Base-by-base conservation (phyloP, 2,113 vertebrate genomes). In the Entomyzon cyanotis region DNA sequence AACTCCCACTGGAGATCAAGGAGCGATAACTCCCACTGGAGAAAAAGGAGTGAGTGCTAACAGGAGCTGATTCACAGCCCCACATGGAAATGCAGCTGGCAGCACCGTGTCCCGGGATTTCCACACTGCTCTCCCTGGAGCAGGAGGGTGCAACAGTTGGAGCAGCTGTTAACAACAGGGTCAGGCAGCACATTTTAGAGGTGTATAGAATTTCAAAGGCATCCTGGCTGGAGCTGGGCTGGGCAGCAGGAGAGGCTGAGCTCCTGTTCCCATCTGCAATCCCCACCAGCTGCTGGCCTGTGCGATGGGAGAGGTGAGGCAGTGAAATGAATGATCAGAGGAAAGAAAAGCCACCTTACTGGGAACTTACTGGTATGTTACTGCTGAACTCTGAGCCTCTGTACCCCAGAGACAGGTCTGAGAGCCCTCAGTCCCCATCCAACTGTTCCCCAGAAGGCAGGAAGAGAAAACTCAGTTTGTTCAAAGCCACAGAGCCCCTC, bases 121-220 rank as follows among this genome's bases (percentile, higher is more conserved):
- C 3, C 58, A 35, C 12, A 3, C 37, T 0, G 1, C 15, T 25
- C 49, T 22, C 60, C 70, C 44, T 9, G 31, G 6, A 56, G 53
- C 0, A 14, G 71, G 25, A 46, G 80, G 10, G 28, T 0, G 31
- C 27, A 1, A 1, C 0, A 12, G 33, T 2, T 2, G 9, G n/a
- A 68, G 27, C 91, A 77, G 90, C 84, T 87, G 92, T 0, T 13
- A 22, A 2, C 67, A 24, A 2, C 64, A n/a, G 90, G 25, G 2
- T 10, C 33, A 39, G 2, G 23, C 12, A 73, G 68, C 37, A 5
- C 52, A 3, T 3, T 12, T 3, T 11, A 10, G 55, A 31, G 71
- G 6, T 1, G 15, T 1, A 15, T 31, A 23, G 21, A 2, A 60
- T 80, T 79, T 64, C 93, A 73, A 44, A 73, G 58, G 71, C n/a